These are phyloP conservation scores for Scaptomyza cyrtandrae DNA, from an alignment of 2,888 invertebrate genomes.

Conservation along the genomic window DNA sequence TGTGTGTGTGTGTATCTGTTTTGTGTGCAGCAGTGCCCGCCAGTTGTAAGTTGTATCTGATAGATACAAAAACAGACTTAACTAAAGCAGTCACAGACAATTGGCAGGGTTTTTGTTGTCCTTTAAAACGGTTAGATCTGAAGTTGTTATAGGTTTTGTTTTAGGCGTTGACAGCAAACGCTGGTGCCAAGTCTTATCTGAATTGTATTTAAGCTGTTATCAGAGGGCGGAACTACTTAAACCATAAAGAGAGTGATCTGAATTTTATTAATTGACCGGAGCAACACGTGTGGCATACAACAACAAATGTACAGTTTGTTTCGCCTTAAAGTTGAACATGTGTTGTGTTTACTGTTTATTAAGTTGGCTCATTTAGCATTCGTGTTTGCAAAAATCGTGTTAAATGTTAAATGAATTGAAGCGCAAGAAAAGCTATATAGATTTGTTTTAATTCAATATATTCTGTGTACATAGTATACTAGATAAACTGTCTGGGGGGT, in stretches of 20 bases:
- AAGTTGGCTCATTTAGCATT: constrained; percentile 32
- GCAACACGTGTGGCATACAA: constrained; percentile 19
- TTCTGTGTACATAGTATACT: constrained; percentile 10
- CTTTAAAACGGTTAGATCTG: constrained; percentile 1
- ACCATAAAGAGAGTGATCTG: neutral
- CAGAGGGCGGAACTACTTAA: neutral
- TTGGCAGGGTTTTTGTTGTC: constrained; percentile 23
- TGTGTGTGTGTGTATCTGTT: constrained; percentile 34
- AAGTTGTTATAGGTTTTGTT: neutral
- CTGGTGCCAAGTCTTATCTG: neutral
- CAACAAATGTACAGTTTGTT: neutral
- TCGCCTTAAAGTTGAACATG: constrained; percentile 21
- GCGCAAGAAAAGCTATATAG: constrained; percentile 38
- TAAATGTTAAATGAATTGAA: constrained; percentile 33
- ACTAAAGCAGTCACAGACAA: constrained; percentile 10
- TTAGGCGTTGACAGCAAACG: constrained; percentile 22
- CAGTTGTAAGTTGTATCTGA: constrained; percentile 63
- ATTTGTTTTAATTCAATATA: constrained; percentile 13
- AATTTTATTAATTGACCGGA: constrained; percentile 8
- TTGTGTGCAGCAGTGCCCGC: constrained; percentile 39
- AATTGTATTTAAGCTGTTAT: constrained; percentile 4
- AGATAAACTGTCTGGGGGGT: constrained; percentile 38
- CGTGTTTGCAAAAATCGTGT: constrained; percentile 27
- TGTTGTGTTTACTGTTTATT: constrained; percentile 37
- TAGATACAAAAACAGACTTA: constrained; percentile 32